Percentiles rank a stretch among this genome's conserved stretches.
These are phyloP conservation scores for Zoanthus sociatus DNA, from an alignment of 92 coral and sea anemone species.

Conservation along the genomic window DNA sequence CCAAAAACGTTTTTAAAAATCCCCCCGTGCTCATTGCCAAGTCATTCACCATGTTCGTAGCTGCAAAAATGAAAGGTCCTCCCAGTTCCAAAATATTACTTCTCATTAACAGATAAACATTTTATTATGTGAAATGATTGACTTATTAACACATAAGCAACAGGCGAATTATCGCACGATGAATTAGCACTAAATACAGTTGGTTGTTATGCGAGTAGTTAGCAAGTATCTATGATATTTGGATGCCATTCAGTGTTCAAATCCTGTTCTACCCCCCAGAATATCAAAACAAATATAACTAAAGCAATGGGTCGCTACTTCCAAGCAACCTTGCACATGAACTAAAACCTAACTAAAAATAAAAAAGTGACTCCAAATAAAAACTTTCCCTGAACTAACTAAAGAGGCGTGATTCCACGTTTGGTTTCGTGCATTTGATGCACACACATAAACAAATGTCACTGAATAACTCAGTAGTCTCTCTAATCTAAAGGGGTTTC, in stretches of 20 bases:
- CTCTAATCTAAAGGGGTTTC: not conserved
- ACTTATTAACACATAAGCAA: not conserved
- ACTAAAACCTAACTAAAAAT: not conserved
- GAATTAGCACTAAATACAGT: not conserved
- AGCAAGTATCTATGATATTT: not conserved
- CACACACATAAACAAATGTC: not conserved
- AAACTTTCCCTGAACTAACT: not conserved
- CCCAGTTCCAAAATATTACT: not conserved
- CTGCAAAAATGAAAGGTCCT: not conserved
- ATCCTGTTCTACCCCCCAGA: not conserved
- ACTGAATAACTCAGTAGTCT: not conserved
- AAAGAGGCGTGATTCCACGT: not conserved
- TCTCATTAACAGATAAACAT: conserved; percentile 12
- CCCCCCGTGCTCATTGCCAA: not conserved
- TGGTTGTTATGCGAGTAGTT: not conserved
- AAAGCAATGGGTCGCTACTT: not conserved
- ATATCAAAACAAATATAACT: not conserved
- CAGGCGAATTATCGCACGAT: conserved; percentile 2
- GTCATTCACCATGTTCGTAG: not conserved
- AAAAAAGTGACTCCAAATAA: not conserved
- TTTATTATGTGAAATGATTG: conserved; percentile 22
- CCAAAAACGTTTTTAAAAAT: too few species aligned
- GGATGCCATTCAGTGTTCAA: not conserved
- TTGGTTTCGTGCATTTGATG: not conserved
- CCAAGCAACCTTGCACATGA: not conserved